phyloP scores from a whole-genome alignment of 1,140 invertebrate species.

The Gonatopus flavifemur region DNA sequence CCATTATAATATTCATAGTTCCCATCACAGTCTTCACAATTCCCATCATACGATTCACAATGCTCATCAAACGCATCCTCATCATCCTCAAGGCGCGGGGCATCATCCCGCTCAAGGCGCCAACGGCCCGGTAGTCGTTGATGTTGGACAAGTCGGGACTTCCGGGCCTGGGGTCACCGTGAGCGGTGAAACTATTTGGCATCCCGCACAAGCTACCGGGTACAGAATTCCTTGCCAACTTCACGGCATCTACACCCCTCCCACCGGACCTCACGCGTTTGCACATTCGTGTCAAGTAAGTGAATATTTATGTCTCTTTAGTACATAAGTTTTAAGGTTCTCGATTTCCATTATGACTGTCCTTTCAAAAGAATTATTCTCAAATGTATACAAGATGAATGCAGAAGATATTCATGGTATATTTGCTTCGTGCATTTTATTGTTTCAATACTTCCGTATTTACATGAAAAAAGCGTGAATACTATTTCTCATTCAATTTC shows the following conservation, averaged over 20 bases:
- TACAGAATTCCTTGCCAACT: slow-evolving; percentile 52
- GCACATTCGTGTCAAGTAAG: slow-evolving; percentile 52
- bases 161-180: slow-evolving; percentile 49
- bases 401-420: no score
- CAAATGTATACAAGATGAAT: no score
- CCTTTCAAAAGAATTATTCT: no score
- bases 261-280: slow-evolving; percentile 47
- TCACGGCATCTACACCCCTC: slow-evolving; percentile 47
- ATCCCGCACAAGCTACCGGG: slow-evolving; percentile 47
- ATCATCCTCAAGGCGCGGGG: slow-evolving; percentile 39
- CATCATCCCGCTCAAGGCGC: slow-evolving; percentile 50
- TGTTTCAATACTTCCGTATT: no score
- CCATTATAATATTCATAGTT: slow-evolving; percentile 43
- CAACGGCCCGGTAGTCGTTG: slow-evolving; percentile 49
- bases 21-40: slow-evolving; percentile 36
- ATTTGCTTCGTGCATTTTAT: no score
- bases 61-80: slow-evolving; percentile 45
- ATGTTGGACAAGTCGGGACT: slow-evolving; percentile 50
- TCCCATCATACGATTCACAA: slow-evolving; percentile 47
- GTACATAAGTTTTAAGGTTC: no score
- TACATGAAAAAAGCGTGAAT: no score
- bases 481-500: no score
- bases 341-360: no score
- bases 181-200: slow-evolving; percentile 47
- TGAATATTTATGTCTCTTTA: no score